Evolutionary conservation across 2,888 invertebrate genomes (phyloP).

Genomic region (Sturmia bella): DNA sequence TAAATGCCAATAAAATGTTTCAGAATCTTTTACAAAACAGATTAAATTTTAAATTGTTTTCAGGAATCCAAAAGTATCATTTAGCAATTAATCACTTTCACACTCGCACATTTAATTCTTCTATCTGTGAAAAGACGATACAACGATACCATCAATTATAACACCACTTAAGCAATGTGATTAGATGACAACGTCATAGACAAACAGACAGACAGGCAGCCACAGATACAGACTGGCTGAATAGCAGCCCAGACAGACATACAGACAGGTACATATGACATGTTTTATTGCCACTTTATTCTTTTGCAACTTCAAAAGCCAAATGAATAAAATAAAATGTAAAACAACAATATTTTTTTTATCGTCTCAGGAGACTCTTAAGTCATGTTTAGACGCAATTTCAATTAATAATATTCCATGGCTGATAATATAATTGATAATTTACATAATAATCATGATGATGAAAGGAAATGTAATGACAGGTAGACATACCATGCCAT

Average conservation of each 20-base stretch:
- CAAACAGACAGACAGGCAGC: conserved; percentile 21
- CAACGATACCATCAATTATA: conserved; percentile 66
- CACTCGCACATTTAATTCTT: conserved; percentile 31
- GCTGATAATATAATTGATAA: conserved; percentile 68
- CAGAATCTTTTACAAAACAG: neutral
- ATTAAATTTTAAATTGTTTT: conserved; percentile 1
- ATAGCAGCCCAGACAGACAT: neutral
- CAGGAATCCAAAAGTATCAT: conserved; percentile 10
- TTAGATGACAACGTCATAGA: conserved; percentile 58
- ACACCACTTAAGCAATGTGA: conserved; percentile 54
- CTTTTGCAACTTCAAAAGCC: conserved; percentile 6
- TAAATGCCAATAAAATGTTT: neutral
- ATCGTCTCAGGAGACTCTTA: conserved; percentile 41
- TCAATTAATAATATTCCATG: conserved; percentile 64
- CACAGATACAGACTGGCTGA: neutral
- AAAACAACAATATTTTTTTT: conserved; percentile 15
- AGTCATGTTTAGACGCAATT: conserved; percentile 60
- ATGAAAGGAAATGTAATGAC: conserved; percentile 46
- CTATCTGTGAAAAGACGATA: conserved; percentile 41
- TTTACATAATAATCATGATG: conserved; percentile 63
- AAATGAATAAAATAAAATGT: conserved; percentile 15
- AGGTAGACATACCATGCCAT: conserved; percentile 33
- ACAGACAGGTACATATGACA: conserved; percentile 42
- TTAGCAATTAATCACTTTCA: conserved; percentile 56
- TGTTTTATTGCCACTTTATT: conserved; percentile 53